Base-by-base conservation (phyloP, 2,113 vertebrate genomes). In the Otolemur garnettii region DNA sequence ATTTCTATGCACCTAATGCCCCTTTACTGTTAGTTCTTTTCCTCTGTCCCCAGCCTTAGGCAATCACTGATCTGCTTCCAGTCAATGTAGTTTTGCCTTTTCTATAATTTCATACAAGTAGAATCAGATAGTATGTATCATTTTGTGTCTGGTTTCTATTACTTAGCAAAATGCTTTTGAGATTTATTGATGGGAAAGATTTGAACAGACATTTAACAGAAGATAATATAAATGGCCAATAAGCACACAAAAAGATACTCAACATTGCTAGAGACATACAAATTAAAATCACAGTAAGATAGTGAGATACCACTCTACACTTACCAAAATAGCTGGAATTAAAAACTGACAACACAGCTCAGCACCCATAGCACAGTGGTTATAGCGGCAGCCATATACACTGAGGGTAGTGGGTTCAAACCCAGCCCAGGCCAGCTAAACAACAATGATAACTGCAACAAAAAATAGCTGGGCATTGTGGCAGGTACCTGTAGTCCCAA, bases 101-200 rank as follows among this genome's bases (percentile, higher is more conserved):
- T 74, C 62, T 85, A 66, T n/a, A 79, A 78, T 87, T 60, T 93
- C 69, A 62, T 77, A 59, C 50, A 82, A 77, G 60, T 45, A 21
- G 45, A 81, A 45, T 91, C 9, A 33, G 45, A 45, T 5, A 77
- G 45, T 68, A 77, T 81, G 13, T 68, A 53, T 4, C 30, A 33
- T 87, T 88, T 83, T 91, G 17, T 78, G 42, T 87, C 59, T 82
- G 83, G 55, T 28, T 89, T 92, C 17, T 79, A 64, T 71, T 91
- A 28, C 28, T 78, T 92, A 66, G 60, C 83, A 94, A 71, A 94
- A 71, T 83, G 26, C n/a, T 91, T 87, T 87, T 35, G 86, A 79
- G 71, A 78, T 78, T 60, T n/a, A 79, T 55, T 66, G 42, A 72
- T 88, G 13, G 35, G 78, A 72, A 92, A 83, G 71, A 79, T 59